Conservation (phyloP, 2,888 invertebrate species). For the Hypolimnas misippus region DNA sequence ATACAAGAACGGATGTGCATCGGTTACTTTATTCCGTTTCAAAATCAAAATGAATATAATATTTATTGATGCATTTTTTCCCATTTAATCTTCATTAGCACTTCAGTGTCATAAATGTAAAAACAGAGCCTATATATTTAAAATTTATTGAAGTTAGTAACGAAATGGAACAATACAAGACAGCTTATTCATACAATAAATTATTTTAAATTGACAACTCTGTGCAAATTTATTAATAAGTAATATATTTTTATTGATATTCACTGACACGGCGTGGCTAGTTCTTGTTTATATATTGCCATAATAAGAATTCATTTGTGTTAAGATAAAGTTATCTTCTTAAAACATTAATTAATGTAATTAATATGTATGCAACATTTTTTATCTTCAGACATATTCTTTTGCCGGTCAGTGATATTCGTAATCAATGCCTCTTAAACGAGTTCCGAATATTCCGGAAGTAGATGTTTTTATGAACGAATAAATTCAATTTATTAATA, state of each 20-base stretch:
- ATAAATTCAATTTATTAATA: neutral
- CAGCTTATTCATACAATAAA: conserved; percentile 9
- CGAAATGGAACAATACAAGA: neutral
- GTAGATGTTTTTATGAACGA: neutral
- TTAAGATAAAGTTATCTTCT: conserved; percentile 3
- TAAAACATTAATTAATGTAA: neutral
- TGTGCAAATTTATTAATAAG: conserved; percentile 11
- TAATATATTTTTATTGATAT: conserved; percentile 16
- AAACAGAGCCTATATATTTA: no score
- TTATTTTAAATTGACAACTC: conserved; percentile 26
- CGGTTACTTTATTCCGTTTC: no score
- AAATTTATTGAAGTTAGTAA: neutral
- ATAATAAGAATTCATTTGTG: conserved; percentile 4
- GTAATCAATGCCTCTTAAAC: neutral
- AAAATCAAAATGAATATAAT: no score
- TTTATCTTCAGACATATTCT: neutral
- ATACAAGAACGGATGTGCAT: no score
- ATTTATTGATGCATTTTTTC: no score
- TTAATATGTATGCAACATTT: neutral
- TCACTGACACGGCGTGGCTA: conserved; percentile 10
- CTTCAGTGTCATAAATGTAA: no score
- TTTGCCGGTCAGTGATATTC: neutral
- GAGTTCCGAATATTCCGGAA: neutral
- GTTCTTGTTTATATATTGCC: neutral
- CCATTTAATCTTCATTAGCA: no score